Conservation (phyloP, 1,140 invertebrate genomes). For the Aphis craccivora region DNA sequence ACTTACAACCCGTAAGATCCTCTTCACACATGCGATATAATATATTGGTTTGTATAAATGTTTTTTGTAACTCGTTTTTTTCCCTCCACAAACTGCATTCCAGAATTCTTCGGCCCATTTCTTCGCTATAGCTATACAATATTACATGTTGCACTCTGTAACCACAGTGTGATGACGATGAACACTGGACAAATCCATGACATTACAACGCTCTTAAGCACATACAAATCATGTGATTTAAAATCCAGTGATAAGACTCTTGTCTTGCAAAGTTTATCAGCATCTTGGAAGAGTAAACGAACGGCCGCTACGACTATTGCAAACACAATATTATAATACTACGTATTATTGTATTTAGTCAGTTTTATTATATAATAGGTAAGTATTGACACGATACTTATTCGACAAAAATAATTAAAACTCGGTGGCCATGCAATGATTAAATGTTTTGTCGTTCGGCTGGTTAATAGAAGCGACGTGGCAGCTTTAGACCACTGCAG, state of each 20-base stretch:
- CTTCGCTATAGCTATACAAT: neutral
- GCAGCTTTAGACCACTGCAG: neutral
- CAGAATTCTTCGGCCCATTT: slow-evolving; percentile 12
- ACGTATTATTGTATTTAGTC: neutral
- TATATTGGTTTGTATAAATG: slow-evolving; percentile 47
- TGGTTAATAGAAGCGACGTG: neutral
- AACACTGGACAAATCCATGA: neutral
- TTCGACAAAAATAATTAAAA: neutral
- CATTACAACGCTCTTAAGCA: neutral
- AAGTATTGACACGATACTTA: neutral
- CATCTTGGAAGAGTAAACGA: neutral
- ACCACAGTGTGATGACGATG: neutral
- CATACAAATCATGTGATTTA: neutral
- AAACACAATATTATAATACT: neutral
- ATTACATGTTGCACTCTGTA: neutral
- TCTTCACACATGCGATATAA: slow-evolving; percentile 51
- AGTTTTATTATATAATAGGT: neutral
- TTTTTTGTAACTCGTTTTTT: slow-evolving; percentile 39
- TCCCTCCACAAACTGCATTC: slow-evolving; percentile 39
- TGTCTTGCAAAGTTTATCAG: neutral
- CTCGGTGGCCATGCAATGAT: neutral
- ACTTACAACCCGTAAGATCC: neutral
- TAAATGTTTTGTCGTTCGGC: neutral
- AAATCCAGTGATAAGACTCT: neutral
- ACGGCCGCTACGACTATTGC: neutral